Evolutionary conservation across 2,888 invertebrate species (phyloP).

Genomic region (Scaptomyza caliginosa): DNA sequence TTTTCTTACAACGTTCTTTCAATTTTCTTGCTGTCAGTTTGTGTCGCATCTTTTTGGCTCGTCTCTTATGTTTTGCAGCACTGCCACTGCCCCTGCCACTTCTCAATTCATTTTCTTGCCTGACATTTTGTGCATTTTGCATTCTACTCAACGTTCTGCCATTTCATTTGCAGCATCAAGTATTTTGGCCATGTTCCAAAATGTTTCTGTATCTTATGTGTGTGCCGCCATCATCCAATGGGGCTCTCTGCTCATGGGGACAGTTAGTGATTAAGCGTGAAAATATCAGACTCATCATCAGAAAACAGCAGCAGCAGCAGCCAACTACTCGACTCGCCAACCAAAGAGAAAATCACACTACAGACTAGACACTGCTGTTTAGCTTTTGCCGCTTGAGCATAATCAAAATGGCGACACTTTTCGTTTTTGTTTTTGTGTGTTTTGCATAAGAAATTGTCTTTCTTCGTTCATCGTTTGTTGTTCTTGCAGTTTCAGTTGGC

Average conservation of each 20-base stretch:
- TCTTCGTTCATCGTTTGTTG: conserved; percentile 25
- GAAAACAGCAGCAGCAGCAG: conserved; percentile 30
- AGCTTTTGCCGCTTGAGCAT: background rate
- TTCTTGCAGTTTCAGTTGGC: conserved; percentile 36
- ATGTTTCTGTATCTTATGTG: conserved; percentile 53
- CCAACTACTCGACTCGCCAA: conserved; percentile 22
- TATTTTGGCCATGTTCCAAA: conserved; percentile 74
- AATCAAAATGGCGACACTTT: conserved; percentile 65
- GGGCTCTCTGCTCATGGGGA: conserved; percentile 59
- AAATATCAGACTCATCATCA: conserved; percentile 73
- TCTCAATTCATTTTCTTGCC: background rate
- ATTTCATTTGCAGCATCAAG: conserved; percentile 80
- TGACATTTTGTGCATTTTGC: conserved; percentile 69
- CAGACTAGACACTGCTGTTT: conserved; percentile 21
- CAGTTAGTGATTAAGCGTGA: conserved; percentile 82
- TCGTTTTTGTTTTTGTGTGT: conserved; percentile 14
- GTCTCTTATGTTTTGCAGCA: conserved; percentile 14
- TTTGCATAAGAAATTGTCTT: conserved; percentile 25
- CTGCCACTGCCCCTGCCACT: background rate
- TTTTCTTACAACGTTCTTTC: conserved; percentile 26
- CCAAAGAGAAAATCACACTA: conserved; percentile 2
- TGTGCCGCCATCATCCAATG: conserved; percentile 50
- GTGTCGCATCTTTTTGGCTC: conserved; percentile 54
- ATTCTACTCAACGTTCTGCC: conserved; percentile 67
- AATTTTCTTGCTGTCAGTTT: conserved; percentile 49